Evolutionary conservation across 2,113 vertebrate species (phyloP).

Genomic region (Ammodytes dubius): DNA sequence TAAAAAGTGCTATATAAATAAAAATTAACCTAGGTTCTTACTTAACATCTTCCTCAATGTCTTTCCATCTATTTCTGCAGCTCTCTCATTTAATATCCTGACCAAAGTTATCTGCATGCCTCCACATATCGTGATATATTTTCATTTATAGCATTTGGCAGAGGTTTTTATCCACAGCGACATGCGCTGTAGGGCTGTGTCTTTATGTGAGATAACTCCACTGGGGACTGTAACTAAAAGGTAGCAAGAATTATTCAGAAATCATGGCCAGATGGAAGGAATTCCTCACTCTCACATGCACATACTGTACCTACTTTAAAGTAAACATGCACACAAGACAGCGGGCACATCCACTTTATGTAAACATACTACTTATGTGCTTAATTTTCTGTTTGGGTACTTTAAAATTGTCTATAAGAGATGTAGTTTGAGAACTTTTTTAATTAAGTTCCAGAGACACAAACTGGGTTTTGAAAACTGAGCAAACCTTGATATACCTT

Average conservation of each 20-base stretch:
- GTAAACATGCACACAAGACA: neutral
- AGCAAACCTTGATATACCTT: neutral
- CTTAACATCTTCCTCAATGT: constrained; percentile 9
- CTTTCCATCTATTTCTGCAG: neutral
- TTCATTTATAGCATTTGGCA: constrained; percentile 17
- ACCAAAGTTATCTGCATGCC: constrained; percentile 37
- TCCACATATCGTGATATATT: constrained; percentile 23
- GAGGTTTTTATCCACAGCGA: constrained; percentile 31
- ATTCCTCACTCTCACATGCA: constrained; percentile 3
- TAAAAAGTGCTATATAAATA: too few species aligned
- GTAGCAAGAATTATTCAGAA: constrained; percentile 24
- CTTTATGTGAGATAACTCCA: constrained; percentile 14
- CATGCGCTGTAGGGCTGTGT: neutral
- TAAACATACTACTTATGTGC: neutral
- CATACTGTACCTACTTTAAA: neutral
- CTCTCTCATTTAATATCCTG: constrained; percentile 19
- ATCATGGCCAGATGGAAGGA: constrained; percentile 16
- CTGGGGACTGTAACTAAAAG: constrained; percentile 27
- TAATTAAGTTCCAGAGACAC: neutral
- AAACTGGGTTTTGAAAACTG: neutral
- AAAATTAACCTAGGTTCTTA: too few species aligned
- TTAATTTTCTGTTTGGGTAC: neutral
- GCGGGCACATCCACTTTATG: neutral
- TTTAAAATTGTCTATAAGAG: neutral
- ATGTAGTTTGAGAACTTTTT: neutral